Percentiles rank a stretch among this genome's conserved stretches.
phyloP scores from a whole-genome alignment of 1,140 invertebrate species.

The Drosophila paulistorum region DNA sequence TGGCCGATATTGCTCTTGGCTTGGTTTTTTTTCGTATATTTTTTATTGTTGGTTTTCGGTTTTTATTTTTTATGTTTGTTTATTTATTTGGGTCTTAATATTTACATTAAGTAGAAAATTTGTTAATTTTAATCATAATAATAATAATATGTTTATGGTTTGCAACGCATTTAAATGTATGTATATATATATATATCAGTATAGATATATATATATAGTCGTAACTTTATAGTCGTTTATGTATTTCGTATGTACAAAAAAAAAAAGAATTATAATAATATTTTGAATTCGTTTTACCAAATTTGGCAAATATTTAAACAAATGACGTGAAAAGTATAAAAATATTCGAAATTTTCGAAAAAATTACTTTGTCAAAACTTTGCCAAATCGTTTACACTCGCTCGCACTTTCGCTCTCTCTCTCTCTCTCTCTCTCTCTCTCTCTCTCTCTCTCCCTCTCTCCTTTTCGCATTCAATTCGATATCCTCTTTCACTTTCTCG shows the following conservation, averaged over 20 bases:
- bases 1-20: slow-evolving; percentile 56
- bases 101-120: slow-evolving; percentile 78
- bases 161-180: slow-evolving; percentile 20
- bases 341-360: too few relatives aligned
- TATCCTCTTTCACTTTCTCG: slow-evolving; percentile 19
- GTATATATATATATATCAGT: slow-evolving; percentile 7
- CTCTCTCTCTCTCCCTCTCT: not conserved
- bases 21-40: slow-evolving; percentile 16
- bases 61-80: slow-evolving; percentile 18
- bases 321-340: not conserved
- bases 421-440: not conserved
- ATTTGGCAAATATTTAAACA: slow-evolving; percentile 21
- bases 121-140: slow-evolving; percentile 53
- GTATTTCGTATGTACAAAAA: slow-evolving; percentile 48
- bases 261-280: not conserved
- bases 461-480: slow-evolving; percentile 14
- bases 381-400: slow-evolving; percentile 11
- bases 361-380: slow-evolving; percentile 43
- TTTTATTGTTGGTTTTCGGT: too few relatives aligned
- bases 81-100: slow-evolving; percentile 61
- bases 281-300: slow-evolving; percentile 16
- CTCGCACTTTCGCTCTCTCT: not conserved
- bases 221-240: not conserved
- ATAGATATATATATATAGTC: slow-evolving; percentile 16
- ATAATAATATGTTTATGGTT: slow-evolving; percentile 38